Conservation (phyloP, 2,113 vertebrate species). For the Agelaius tricolor region DNA sequence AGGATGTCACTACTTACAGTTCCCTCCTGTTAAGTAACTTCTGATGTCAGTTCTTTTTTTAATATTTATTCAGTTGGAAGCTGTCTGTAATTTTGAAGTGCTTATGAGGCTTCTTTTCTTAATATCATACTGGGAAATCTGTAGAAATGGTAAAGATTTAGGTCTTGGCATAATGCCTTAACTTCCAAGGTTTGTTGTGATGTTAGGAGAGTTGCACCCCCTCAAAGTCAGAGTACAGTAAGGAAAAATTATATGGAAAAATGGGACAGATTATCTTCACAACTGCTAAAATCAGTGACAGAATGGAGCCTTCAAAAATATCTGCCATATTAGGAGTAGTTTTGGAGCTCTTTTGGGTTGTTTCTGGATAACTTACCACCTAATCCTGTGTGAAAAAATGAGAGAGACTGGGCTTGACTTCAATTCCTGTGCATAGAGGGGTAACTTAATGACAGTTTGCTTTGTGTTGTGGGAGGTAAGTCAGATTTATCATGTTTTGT, state of each 20-base stretch:
- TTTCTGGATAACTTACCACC: slow-evolving; percentile 49
- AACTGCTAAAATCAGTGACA: background rate
- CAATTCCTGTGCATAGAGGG: background rate
- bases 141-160: background rate
- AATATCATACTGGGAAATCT: background rate
- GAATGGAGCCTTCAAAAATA: slow-evolving; percentile 1
- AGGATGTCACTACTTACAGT: background rate
- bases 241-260: background rate
- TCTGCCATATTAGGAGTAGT: background rate
- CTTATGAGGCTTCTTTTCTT: background rate
- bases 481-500: background rate
- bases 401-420: slow-evolving; percentile 48
- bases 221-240: background rate
- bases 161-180: background rate
- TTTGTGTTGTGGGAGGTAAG: slow-evolving; percentile 38
- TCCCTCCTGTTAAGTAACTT: background rate
- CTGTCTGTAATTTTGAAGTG: background rate
- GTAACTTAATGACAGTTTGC: slow-evolving; percentile 39
- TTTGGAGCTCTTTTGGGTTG: slow-evolving; percentile 31
- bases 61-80: background rate
- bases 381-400: slow-evolving; percentile 39
- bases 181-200: background rate
- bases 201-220: slow-evolving; percentile 2
- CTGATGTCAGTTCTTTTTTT: slow-evolving; percentile 26
- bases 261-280: background rate